phyloP scores from a whole-genome alignment of 2,888 invertebrate genomes.

The Limnephilus rhombicus region DNA sequence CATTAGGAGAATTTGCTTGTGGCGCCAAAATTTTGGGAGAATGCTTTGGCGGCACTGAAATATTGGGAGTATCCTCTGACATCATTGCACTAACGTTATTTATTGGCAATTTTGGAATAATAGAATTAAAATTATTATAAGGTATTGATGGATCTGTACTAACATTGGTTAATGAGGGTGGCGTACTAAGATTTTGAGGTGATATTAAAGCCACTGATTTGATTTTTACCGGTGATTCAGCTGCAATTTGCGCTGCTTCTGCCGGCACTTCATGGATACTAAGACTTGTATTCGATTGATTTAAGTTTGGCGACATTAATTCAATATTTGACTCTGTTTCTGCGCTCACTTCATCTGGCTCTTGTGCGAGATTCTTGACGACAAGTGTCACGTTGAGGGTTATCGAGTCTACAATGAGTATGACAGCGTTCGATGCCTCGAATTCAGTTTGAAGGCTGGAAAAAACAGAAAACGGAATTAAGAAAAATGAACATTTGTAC shows the following conservation, averaged over 20 bases:
- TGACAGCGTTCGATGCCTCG: background rate
- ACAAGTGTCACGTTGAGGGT: background rate
- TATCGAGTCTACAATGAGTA: slow-evolving; percentile 13
- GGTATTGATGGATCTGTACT: background rate
- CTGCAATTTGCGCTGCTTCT: background rate
- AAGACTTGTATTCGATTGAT: background rate
- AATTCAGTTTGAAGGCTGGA: background rate
- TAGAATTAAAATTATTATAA: background rate
- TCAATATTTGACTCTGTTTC: background rate
- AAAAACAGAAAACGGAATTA: background rate
- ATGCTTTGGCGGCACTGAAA: background rate
- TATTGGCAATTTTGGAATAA: background rate
- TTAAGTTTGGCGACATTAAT: background rate
- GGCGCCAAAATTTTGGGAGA: background rate
- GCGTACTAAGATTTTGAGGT: background rate
- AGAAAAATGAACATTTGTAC: no score
- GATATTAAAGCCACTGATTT: background rate
- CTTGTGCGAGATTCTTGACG: background rate
- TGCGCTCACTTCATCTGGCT: background rate
- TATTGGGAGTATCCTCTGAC: background rate
- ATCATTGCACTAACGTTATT: background rate
- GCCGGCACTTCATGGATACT: background rate
- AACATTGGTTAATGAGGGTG: background rate
- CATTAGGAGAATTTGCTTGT: background rate
- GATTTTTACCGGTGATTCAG: background rate